These are phyloP conservation scores for Luscinia luscinia DNA, from an alignment of 2,797 vertebrate genomes.

Conservation along the genomic window DNA sequence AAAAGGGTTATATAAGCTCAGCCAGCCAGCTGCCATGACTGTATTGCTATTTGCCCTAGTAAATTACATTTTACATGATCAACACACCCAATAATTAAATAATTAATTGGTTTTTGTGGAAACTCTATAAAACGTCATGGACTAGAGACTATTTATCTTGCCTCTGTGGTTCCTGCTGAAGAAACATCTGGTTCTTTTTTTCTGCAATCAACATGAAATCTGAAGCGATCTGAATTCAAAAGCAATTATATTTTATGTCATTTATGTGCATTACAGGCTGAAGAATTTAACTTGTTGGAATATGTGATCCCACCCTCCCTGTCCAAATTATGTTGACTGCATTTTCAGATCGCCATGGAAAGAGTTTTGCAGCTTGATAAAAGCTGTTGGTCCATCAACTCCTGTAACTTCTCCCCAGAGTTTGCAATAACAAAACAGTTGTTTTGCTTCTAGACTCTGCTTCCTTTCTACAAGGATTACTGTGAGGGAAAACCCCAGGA, in stretches of 20 bases:
- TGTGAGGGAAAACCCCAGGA: conserved; percentile 61
- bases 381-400: conserved; percentile 77
- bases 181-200: conserved; percentile 82
- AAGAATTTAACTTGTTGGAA: conserved; percentile 79
- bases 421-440: conserved; percentile 68
- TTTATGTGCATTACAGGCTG: conserved; percentile 75
- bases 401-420: conserved; percentile 69
- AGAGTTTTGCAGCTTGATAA: conserved; percentile 75
- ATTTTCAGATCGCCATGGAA: conserved; percentile 75
- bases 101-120: conserved; percentile 78
- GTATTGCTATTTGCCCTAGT: conserved; percentile 63
- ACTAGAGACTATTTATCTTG: conserved; percentile 75
- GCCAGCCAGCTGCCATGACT: conserved; percentile 64
- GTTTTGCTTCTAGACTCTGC: conserved; percentile 50
- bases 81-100: conserved; percentile 76
- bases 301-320: conserved; percentile 73
- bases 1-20: conserved; percentile 45
- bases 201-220: conserved; percentile 77
- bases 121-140: conserved; percentile 70
- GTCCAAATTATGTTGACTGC: conserved; percentile 75
- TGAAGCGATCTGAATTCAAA: conserved; percentile 77
- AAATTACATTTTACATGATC: conserved; percentile 77
- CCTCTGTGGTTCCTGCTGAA: conserved; percentile 67
- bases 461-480: conserved; percentile 67
- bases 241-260: conserved; percentile 80